A percentile compares a stretch with the other conserved stretches of the same genome.
Conservation (phyloP, 2,797 vertebrate genomes). For the Mormyrus hasselquistii region DNA sequence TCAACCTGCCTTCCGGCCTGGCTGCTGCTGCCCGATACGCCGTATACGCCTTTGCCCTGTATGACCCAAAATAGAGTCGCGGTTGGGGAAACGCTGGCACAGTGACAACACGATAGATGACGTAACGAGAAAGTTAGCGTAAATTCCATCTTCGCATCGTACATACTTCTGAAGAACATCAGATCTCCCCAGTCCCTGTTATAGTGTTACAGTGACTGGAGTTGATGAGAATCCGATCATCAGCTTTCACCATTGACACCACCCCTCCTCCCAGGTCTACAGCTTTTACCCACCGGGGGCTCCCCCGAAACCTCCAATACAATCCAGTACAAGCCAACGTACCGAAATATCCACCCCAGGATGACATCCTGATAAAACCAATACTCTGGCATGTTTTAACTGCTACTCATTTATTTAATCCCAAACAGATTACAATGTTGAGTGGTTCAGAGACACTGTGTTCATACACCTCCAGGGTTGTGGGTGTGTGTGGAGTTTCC, state of each 20-base stretch:
- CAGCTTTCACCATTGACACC: neutral
- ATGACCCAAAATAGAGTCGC: neutral
- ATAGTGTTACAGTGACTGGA: neutral
- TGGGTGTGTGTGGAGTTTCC: neutral
- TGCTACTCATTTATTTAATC: neutral
- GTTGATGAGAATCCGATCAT: neutral
- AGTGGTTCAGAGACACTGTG: neutral
- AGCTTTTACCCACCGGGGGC: neutral
- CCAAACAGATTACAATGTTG: neutral
- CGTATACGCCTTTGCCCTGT: neutral
- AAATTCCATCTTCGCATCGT: neutral
- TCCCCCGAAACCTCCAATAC: neutral
- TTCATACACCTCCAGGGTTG: neutral
- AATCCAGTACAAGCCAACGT: neutral
- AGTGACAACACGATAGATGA: neutral
- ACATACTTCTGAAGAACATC: neutral
- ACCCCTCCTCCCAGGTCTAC: neutral
- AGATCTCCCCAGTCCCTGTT: neutral
- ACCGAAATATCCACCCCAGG: neutral
- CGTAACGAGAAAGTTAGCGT: neutral
- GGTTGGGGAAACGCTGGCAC: neutral
- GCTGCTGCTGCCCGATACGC: neutral
- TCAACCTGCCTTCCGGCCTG: neutral
- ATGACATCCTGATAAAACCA: neutral
- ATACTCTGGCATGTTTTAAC: neutral